These are phyloP conservation scores for Lamellibrachia luymesi DNA, from an alignment of 1,140 invertebrate species.

Conservation along the genomic window DNA sequence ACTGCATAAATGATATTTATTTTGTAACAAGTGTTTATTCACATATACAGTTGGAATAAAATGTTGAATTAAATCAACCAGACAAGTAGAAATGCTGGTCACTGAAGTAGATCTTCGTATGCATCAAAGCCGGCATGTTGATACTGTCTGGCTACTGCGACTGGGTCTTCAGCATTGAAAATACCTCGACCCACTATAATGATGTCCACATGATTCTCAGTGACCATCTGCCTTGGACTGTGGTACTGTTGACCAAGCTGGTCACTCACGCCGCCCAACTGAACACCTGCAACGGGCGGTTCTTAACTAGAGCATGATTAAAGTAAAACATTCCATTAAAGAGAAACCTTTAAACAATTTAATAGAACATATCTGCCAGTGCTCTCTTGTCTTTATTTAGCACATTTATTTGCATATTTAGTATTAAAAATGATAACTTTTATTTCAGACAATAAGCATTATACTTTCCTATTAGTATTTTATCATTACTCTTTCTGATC, in stretches of 20 bases:
- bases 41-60: not conserved
- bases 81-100: not conserved
- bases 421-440: not conserved
- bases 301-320: no score
- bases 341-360: no score
- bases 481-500: no score
- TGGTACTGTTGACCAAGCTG: slow-evolving; percentile 75
- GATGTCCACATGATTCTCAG: slow-evolving; percentile 81
- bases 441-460: not conserved
- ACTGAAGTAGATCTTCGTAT: slow-evolving; percentile 58
- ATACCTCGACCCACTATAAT: slow-evolving; percentile 93
- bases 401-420: no score
- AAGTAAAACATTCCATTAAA: no score
- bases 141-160: slow-evolving; percentile 69
- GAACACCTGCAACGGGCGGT: slow-evolving; percentile 64
- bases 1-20: no score
- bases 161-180: slow-evolving; percentile 67
- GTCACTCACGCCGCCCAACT: slow-evolving; percentile 60
- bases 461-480: no score
- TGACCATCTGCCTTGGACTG: slow-evolving; percentile 76
- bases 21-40: no score
- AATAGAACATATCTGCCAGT: no score
- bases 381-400: no score
- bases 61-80: not conserved
- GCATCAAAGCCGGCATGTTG: slow-evolving; percentile 74